Evolutionary conservation across 2,888 invertebrate genomes (phyloP), one percentile per base, ranked within the genome.

Genomic region (Nymphalis c-album): DNA sequence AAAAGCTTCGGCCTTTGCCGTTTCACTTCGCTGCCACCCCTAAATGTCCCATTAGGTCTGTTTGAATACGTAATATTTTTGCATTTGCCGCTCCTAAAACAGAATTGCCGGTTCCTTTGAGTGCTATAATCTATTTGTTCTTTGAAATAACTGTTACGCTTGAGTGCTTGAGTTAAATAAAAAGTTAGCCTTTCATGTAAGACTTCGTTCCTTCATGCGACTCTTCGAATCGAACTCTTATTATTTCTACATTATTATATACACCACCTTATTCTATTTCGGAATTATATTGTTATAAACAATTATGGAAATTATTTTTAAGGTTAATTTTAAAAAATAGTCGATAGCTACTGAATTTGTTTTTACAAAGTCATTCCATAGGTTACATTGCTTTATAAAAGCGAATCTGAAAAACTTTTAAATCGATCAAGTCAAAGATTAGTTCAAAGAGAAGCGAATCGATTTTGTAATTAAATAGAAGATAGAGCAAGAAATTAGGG

Each of bases 21-120:
- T 92, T 92, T 92, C 90, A 91, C 90, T 90, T 88, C 86, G 87
- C 87, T 91, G 91, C 87, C 92, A 91, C 91, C 92, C 92, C 90
- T 92, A 92, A 92, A 92, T 92, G 92, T 91, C 91, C 92, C 88
- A 92, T 92, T 92, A 92, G 91, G 86, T 90, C 85, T 92, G 92
- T 92, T 92, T 92, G 92, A 92, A 92, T 92, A 91, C 92, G 91
- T 92, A 92, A 92, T 92, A 92, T 91, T 92, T 91, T 92, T 91
- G 91, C 91, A 91, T 91, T 91, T 90, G 91, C 89, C 86, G 85
- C 90, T 90, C 81, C 86, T 86, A 90, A 90, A 91, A 91, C 86
- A 87, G 85, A 87, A 90, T 91, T 91, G 89, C 87, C 88, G 88
- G 90, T 86, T 91, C 89, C 91, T 92, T 92, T 92, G 92, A 91